Conservation (phyloP, 2,888 invertebrate genomes). For the Dicyrtomina minuta region DNA sequence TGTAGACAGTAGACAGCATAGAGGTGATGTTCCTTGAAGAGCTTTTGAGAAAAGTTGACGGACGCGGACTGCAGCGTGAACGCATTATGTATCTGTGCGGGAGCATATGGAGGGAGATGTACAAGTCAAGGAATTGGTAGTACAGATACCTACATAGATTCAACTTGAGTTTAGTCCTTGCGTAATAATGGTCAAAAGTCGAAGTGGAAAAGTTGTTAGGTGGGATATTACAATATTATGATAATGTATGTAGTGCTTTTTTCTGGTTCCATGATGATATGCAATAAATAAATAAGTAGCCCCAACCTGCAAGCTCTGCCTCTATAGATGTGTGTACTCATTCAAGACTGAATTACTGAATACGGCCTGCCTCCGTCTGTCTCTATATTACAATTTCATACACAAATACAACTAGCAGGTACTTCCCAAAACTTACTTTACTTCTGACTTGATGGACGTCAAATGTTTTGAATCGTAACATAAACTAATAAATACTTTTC, state of each 20-base stretch:
- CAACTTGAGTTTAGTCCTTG: neutral
- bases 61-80: neutral
- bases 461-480: too few species aligned
- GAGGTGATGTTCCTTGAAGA: too few species aligned
- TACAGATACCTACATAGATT: neutral
- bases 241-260: conserved; percentile 1
- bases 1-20: too few species aligned
- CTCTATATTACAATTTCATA: too few species aligned
- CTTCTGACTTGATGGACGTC: too few species aligned
- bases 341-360: conserved; percentile 1
- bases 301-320: neutral
- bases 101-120: too few species aligned
- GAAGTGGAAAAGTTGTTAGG: conserved; percentile 15
- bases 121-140: neutral
- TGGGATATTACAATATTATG: conserved; percentile 21
- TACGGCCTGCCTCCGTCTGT: too few species aligned
- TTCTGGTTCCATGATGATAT: neutral
- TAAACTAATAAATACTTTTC: conserved; percentile 19
- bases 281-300: conserved; percentile 20
- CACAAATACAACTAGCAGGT: too few species aligned
- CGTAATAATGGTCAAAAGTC: neutral
- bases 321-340: neutral
- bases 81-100: neutral
- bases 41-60: neutral
- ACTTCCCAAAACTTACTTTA: too few species aligned